Evolutionary conservation across 2,113 vertebrate genomes (phyloP).

Genomic region (Opisthocomus hoazin): DNA sequence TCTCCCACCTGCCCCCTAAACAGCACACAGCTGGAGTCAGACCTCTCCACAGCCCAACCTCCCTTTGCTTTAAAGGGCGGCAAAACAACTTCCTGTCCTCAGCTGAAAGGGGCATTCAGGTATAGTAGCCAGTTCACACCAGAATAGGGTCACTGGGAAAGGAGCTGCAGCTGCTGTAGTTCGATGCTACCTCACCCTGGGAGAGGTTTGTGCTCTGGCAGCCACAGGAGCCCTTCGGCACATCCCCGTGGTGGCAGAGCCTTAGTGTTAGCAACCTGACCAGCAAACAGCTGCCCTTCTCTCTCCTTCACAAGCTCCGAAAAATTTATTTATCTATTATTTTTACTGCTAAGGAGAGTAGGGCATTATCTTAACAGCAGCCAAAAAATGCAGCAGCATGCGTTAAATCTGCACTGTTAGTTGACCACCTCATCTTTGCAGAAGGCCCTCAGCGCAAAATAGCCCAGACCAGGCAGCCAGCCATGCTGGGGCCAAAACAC

Average conservation of each 20-base stretch:
- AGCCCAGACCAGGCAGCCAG: neutral
- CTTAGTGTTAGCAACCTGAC: neutral
- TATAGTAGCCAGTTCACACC: fast-evolving
- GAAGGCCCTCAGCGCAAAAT: neutral
- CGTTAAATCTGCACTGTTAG: neutral
- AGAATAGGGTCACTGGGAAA: neutral
- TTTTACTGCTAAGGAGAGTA: neutral
- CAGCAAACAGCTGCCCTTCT: fast-evolving
- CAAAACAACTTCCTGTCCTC: neutral
- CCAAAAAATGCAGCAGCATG: neutral
- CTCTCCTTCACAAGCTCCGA: neutral
- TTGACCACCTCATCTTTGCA: neutral
- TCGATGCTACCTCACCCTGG: neutral
- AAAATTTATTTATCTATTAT: neutral
- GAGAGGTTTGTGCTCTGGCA: neutral
- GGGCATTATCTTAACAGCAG: neutral
- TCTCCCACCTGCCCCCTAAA: neutral
- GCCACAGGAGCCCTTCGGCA: neutral
- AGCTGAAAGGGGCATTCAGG: neutral
- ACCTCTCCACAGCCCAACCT: neutral
- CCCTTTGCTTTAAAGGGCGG: neutral
- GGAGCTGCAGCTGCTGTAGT: neutral
- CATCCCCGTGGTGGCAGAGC: fast-evolving
- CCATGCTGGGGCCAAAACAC: neutral
- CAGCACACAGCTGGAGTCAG: neutral